Conservation (phyloP, 2,888 invertebrate genomes). For the Amorpha juglandis region DNA sequence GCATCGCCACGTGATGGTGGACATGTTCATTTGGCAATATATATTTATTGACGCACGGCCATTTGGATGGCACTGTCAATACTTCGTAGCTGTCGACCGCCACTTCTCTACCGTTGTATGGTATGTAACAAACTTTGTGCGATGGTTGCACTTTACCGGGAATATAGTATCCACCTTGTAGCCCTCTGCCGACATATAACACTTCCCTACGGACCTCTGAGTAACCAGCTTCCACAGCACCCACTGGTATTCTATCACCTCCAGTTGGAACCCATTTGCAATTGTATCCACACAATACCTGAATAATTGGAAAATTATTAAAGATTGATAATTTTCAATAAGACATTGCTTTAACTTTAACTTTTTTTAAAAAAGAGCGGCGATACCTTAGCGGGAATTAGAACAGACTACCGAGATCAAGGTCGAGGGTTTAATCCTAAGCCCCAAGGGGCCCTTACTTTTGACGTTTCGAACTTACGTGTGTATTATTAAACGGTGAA, state of each 20-base stretch:
- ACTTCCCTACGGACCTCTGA: slow-evolving; percentile 75
- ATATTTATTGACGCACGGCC: not conserved
- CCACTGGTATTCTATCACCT: slow-evolving; percentile 86
- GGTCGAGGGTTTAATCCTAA: no score
- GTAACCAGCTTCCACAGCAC: slow-evolving; percentile 86
- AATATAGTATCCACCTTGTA: slow-evolving; percentile 88
- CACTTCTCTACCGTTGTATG: slow-evolving; percentile 72
- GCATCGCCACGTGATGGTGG: not conserved
- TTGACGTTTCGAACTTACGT: no score
- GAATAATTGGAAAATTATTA: slow-evolving; percentile 33
- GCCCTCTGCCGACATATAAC: slow-evolving; percentile 87
- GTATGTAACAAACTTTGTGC: slow-evolving; percentile 89
- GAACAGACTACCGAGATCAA: no score
- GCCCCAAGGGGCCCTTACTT: no score
- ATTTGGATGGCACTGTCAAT: slow-evolving; percentile 44
- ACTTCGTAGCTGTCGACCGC: slow-evolving; percentile 53
- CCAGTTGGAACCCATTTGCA: slow-evolving; percentile 81
- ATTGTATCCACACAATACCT: slow-evolving; percentile 69
- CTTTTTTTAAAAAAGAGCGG: no score
- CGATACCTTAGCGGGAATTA: no score
- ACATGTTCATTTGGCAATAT: slow-evolving; percentile 7
- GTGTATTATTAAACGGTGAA: no score
- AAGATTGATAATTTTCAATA: no score
- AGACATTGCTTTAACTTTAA: no score
- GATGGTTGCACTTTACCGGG: slow-evolving; percentile 90